Conservation (phyloP, 2,797 vertebrate genomes). For the Brachyalestes nurse region DNA sequence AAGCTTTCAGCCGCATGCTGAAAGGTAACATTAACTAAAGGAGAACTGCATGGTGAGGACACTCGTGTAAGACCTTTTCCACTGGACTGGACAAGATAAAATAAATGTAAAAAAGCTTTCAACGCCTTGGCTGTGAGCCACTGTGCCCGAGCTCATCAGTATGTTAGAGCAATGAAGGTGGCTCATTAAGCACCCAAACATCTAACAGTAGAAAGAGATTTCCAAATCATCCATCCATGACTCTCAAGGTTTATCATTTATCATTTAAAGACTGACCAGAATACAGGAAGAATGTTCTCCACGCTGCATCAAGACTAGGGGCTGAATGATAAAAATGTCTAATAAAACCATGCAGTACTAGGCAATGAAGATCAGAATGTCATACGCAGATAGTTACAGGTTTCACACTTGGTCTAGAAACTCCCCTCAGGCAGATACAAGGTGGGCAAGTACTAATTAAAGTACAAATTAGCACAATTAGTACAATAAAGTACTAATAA, state of each 20-base stretch:
- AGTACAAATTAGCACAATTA: too few species aligned
- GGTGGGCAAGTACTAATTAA: too few species aligned
- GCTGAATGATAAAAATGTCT: background rate
- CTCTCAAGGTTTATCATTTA: slow-evolving; percentile 24
- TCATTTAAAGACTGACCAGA: slow-evolving; percentile 25
- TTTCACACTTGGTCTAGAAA: too few species aligned
- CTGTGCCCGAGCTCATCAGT: slow-evolving; percentile 34
- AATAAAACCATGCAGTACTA: too few species aligned
- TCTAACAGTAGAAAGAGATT: slow-evolving; percentile 26
- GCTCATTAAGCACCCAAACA: slow-evolving; percentile 30
- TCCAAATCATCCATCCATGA: slow-evolving; percentile 13
- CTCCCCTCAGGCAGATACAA: too few species aligned
- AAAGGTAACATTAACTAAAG: background rate
- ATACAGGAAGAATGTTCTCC: background rate
- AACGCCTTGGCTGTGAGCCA: slow-evolving; percentile 15
- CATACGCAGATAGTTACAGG: too few species aligned
- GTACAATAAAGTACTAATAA: too few species aligned
- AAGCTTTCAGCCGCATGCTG: slow-evolving; percentile 3
- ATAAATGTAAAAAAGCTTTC: slow-evolving; percentile 44
- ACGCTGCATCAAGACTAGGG: background rate
- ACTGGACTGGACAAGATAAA: background rate
- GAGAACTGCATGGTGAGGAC: background rate
- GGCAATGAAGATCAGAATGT: too few species aligned
- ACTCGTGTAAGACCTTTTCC: background rate
- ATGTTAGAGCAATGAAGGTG: slow-evolving; percentile 38